Conservation (phyloP, 2,888 invertebrate genomes). For the Hirtodrosophila confusa region DNA sequence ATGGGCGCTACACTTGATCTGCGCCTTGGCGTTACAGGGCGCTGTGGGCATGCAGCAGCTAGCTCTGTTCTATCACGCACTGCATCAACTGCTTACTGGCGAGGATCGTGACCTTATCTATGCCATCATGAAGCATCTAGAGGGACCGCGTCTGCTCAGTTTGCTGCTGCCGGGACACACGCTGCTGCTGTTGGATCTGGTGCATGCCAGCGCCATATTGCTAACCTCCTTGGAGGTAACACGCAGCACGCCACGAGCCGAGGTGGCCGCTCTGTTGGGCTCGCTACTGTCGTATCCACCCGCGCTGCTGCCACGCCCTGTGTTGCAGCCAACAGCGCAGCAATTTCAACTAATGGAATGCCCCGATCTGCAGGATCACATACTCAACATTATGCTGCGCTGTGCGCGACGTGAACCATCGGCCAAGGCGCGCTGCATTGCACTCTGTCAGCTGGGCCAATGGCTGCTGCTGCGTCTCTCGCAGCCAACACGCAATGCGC, state of each 20-base stretch:
- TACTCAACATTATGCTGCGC: constrained; percentile 93
- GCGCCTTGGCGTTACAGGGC: constrained; percentile 90
- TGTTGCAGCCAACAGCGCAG: constrained; percentile 86
- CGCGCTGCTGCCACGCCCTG: constrained; percentile 85
- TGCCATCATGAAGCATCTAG: constrained; percentile 90
- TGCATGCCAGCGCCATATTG: constrained; percentile 94
- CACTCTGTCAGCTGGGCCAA: constrained; percentile 92
- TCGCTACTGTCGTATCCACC: constrained; percentile 93
- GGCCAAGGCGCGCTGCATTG: constrained; percentile 94
- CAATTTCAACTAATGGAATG: constrained; percentile 83
- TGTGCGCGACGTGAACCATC: constrained; percentile 95
- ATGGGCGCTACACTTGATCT: constrained; percentile 93
- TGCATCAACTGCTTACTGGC: constrained; percentile 90
- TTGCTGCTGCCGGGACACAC: constrained; percentile 95
- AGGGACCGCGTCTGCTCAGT: constrained; percentile 94
- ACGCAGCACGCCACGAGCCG: constrained; percentile 91
- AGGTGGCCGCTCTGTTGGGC: constrained; percentile 95
- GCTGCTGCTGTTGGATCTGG: constrained; percentile 93
- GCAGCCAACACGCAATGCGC: constrained; percentile 51
- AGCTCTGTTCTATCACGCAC: constrained; percentile 93
- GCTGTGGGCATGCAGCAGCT: constrained; percentile 88
- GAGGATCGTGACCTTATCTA: constrained; percentile 91
- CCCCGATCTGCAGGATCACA: constrained; percentile 88
- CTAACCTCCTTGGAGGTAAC: constrained; percentile 92
- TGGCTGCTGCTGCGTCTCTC: constrained; percentile 83